Base-by-base conservation (phyloP, 2,888 invertebrate species). In the Chelonus formosanus region DNA sequence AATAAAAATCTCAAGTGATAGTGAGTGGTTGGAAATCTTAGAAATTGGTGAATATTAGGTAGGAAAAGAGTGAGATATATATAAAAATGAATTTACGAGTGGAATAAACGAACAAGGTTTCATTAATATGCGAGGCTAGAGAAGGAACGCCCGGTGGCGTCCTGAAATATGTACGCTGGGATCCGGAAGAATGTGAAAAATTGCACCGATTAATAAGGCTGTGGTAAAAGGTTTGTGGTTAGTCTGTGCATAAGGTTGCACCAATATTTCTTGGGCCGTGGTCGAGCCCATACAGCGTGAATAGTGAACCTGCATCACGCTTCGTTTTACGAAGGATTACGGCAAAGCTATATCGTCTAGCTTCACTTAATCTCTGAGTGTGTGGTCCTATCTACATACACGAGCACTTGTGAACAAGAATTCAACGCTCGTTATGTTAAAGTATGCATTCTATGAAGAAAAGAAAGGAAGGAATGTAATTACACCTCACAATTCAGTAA, bases 191-290 rank as follows among this genome's bases (percentile, higher is more conserved):
- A 67, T 65, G 70, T 76, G 75, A 78, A 76, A 77, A 77, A 78
- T 78, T 67, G 70, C 63, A 32, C 40, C 76, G 74, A 76, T 78
- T 78, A 77, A 76, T 77, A 77, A 73, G 71, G 58, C 65, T 56
- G 34, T 48, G 71, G 61, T 65, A 67, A 67, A 65, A 60, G 68
- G 69, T 63, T 55, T 56, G 40, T 62, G 65, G 70, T 62, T 69
- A 65, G 65, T 65, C 64, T 55, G 57, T 55, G 56, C 59, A 67
- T 52, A 65, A 65, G 59, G 62, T 62, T 63, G 68, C 61, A 61
- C 54, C 72, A 62, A 72, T 67, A 65, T 68, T 60, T 71, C 58
- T 69, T 60, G 43, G 36, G 48, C 32, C 10, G 35, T 44, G 47
- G 45, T 48, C 43, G 35, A 31, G 10, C 48, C 35, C 10, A 43